These are phyloP conservation scores for Petrocephalus sullivani DNA, from an alignment of 2,797 vertebrate genomes.

Conservation along the genomic window DNA sequence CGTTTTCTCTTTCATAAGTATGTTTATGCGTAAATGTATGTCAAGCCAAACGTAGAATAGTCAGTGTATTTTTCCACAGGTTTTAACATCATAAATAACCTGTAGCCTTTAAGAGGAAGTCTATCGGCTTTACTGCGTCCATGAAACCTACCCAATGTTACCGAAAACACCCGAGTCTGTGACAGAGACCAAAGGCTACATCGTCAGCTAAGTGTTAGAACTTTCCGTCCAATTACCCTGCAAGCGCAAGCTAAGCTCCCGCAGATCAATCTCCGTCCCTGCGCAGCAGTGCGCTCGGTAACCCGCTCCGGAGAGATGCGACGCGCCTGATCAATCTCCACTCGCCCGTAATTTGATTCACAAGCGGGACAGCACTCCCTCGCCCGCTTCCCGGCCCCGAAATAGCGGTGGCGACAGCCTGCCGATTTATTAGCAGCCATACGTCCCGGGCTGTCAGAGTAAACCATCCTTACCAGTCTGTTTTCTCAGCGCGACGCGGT, in stretches of 20 bases:
- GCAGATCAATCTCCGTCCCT: not conserved
- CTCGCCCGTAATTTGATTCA: slow-evolving; percentile 23
- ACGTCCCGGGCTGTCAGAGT: not conserved
- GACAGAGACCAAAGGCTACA: not conserved
- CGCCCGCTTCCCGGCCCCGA: slow-evolving; percentile 8
- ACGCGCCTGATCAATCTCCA: slow-evolving; percentile 25
- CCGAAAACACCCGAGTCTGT: not conserved
- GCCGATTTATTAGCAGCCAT: slow-evolving; percentile 1
- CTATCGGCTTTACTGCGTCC: not conserved
- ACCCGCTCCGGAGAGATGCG: not conserved
- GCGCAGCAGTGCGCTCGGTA: not conserved
- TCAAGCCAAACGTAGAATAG: not conserved
- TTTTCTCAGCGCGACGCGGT: not conserved
- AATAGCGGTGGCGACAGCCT: slow-evolving; percentile 11
- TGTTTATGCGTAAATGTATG: not conserved
- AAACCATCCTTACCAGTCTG: not conserved
- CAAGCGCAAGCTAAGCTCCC: slow-evolving; percentile 22
- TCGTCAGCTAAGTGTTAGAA: slow-evolving; percentile 12
- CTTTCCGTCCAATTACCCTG: slow-evolving; percentile 26
- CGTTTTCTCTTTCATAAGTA: not conserved
- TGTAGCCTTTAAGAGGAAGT: not conserved
- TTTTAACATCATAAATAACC: not conserved
- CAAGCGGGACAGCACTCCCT: slow-evolving; percentile 10
- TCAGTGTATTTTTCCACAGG: not conserved
- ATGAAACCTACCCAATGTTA: not conserved